Percentiles rank a stretch among this genome's conserved stretches.
phyloP scores from a whole-genome alignment of 2,888 invertebrate species.

The Athripsodes cinereus region DNA sequence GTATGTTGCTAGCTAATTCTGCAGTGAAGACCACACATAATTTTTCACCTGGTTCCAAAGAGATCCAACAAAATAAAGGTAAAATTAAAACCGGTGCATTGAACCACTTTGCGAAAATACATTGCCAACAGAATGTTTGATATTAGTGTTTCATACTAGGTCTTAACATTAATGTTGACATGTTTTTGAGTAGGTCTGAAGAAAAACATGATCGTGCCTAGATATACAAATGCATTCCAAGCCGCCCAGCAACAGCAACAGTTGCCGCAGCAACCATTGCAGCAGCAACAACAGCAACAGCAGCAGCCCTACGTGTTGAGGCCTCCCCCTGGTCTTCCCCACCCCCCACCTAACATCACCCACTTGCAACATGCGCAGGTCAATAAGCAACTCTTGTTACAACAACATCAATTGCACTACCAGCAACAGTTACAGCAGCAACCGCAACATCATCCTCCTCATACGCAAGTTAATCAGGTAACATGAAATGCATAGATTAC shows the following conservation, averaged over 20 bases:
- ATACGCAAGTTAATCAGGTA: conserved; percentile 24
- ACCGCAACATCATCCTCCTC: conserved; percentile 17
- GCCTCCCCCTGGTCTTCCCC: conserved; percentile 13
- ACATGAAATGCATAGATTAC: background rate
- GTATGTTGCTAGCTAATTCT: too few relatives aligned
- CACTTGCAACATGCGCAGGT: conserved; percentile 32
- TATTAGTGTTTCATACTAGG: too few relatives aligned
- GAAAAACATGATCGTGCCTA: background rate
- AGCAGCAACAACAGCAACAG: conserved; percentile 30
- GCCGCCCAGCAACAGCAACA: conserved; percentile 11
- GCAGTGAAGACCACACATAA: too few relatives aligned
- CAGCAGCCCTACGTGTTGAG: conserved; percentile 33
- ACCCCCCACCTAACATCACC: conserved; percentile 20
- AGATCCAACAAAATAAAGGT: too few relatives aligned
- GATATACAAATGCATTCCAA: conserved; percentile 22
- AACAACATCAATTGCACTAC: conserved; percentile 17
- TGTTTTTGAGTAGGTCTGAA: too few relatives aligned
- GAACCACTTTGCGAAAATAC: too few relatives aligned
- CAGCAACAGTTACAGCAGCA: conserved; percentile 21
- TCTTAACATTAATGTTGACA: too few relatives aligned
- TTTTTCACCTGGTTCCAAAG: too few relatives aligned
- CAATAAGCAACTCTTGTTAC: conserved; percentile 10
- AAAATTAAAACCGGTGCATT: too few relatives aligned
- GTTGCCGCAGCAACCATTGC: conserved; percentile 28
- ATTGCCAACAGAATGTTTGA: too few relatives aligned